phyloP scores from a whole-genome alignment of 2,113 vertebrate genomes.

The Arothron firmamentum region DNA sequence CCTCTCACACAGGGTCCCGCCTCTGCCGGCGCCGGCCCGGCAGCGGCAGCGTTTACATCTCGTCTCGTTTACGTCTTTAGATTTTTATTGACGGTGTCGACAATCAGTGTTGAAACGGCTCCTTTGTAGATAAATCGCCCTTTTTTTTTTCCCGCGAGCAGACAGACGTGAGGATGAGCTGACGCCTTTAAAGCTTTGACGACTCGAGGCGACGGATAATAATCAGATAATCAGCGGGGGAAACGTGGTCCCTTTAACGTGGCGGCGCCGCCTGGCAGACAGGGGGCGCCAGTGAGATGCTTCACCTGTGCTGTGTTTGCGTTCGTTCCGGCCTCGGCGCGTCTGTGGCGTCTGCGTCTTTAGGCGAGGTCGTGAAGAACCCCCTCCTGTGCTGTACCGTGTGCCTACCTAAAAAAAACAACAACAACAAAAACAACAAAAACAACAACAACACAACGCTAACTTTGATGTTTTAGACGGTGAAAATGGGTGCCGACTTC shows the following conservation, averaged over 20 bases:
- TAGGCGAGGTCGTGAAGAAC: constrained; percentile 52
- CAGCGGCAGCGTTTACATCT: constrained; percentile 60
- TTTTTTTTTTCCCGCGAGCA: constrained; percentile 9
- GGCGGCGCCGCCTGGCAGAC: not conserved
- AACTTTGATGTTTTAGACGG: constrained; percentile 40
- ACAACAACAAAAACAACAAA: not conserved
- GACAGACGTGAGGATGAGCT: constrained; percentile 9
- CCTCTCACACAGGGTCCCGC: constrained; percentile 53
- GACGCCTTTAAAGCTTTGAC: constrained; percentile 50
- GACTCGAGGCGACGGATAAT: not conserved
- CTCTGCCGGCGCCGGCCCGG: constrained; percentile 24
- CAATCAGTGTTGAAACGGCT: constrained; percentile 65
- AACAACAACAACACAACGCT: not conserved
- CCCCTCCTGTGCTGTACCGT: constrained; percentile 65
- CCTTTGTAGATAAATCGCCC: no score
- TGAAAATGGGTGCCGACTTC: constrained; percentile 8
- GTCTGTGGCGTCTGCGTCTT: constrained; percentile 33
- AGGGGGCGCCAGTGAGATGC: constrained; percentile 19
- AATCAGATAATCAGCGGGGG: constrained; percentile 11
- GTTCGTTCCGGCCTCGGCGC: constrained; percentile 24
- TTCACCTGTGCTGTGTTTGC: constrained; percentile 32
- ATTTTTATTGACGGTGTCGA: constrained; percentile 64
- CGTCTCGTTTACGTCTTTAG: constrained; percentile 49
- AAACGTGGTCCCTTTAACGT: constrained; percentile 63
- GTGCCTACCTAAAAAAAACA: constrained; percentile 57